Conservation (phyloP, 2,113 vertebrate species). For the Xerus inauris region DNA sequence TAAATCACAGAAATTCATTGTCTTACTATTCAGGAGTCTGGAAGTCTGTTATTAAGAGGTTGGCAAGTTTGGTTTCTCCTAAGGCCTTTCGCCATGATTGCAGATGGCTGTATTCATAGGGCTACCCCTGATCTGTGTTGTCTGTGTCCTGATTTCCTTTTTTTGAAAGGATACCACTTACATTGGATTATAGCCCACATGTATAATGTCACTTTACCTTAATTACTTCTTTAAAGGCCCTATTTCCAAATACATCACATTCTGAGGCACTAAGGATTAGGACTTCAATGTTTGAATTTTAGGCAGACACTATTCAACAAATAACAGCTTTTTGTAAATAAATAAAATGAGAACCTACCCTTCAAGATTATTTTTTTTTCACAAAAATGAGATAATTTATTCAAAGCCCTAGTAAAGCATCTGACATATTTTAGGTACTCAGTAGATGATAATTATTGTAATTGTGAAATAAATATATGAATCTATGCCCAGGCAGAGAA, state of each 20-base stretch:
- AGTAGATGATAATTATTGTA: not conserved
- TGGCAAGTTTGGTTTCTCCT: not conserved
- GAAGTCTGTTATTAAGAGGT: not conserved
- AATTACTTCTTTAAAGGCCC: not conserved
- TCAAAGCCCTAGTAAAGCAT: not conserved
- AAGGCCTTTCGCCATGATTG: not conserved
- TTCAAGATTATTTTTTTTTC: not conserved
- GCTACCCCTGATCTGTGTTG: not conserved
- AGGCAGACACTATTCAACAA: not conserved
- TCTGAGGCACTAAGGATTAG: not conserved
- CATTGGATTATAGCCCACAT: not conserved
- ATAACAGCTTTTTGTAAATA: not conserved
- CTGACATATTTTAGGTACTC: not conserved
- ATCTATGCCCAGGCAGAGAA: not conserved
- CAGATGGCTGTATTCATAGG: not conserved
- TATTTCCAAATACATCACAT: not conserved
- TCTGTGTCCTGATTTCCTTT: not conserved
- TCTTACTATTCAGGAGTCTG: not conserved
- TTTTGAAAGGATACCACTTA: not conserved
- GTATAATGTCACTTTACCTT: not conserved
- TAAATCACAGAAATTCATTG: not conserved
- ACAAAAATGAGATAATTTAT: not conserved
- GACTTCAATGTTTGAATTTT: not conserved
- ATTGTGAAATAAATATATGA: conserved; percentile 42
- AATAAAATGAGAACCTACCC: not conserved